Evolutionary conservation across 2,888 invertebrate species (phyloP).

Genomic region (Tinea trinotella): DNA sequence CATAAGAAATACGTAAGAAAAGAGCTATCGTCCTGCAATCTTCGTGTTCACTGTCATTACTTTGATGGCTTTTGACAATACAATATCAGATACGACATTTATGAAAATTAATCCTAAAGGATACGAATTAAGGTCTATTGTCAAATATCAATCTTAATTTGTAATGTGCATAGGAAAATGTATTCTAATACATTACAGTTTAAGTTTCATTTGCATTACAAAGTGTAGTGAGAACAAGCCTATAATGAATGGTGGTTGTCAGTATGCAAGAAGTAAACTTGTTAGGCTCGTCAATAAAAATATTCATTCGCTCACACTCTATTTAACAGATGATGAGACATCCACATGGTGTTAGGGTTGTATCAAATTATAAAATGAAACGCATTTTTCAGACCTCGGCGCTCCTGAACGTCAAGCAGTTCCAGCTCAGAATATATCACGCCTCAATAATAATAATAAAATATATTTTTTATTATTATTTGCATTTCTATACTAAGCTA

Average conservation of each 20-base stretch:
- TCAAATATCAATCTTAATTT: neutral
- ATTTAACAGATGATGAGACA: constrained; percentile 64
- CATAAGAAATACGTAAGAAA: constrained; percentile 67
- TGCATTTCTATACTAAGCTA: no score
- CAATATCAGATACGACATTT: neutral
- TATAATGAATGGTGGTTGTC: constrained; percentile 6
- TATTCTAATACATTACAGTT: neutral
- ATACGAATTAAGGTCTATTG: neutral
- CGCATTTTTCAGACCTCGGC: no score
- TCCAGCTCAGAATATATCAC: no score
- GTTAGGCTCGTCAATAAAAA: constrained; percentile 66
- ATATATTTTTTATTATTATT: no score
- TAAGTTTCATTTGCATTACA: neutral
- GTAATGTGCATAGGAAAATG: neutral
- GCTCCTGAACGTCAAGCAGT: no score
- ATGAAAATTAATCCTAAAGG: neutral
- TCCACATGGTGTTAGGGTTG: constrained; percentile 48
- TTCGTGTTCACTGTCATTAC: constrained; percentile 42
- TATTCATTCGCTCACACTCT: constrained; percentile 69
- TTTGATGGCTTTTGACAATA: constrained; percentile 46
- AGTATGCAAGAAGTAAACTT: constrained; percentile 34
- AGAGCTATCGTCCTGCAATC: constrained; percentile 58
- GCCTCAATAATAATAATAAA: no score
- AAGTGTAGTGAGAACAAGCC: neutral
- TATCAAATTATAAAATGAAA: no score